A percentile compares a stretch with the other conserved stretches of the same genome.
Conservation (phyloP, 2,797 vertebrate genomes). For the Micropoecilia bifurca region DNA sequence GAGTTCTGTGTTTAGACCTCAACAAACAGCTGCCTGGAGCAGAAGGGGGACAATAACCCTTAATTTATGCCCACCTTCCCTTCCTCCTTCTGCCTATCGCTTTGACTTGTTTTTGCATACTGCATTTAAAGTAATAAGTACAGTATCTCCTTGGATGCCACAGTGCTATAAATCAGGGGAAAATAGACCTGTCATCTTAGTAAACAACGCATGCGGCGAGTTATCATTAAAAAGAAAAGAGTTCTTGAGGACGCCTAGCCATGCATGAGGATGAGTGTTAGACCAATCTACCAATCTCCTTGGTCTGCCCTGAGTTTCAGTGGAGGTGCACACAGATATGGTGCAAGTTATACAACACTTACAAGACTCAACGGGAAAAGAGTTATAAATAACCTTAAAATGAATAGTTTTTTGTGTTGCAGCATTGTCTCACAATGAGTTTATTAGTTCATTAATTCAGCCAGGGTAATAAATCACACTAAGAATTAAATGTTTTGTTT, state of each 20-base stretch:
- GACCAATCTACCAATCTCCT: constrained; percentile 59
- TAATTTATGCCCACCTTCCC: constrained; percentile 65
- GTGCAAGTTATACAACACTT: constrained; percentile 3
- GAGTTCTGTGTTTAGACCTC: constrained; percentile 68
- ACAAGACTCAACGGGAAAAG: not conserved
- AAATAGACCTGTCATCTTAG: constrained; percentile 80
- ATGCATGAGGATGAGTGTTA: constrained; percentile 67
- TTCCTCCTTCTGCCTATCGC: constrained; percentile 55
- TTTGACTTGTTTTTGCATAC: constrained; percentile 77
- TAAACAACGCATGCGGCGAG: constrained; percentile 78
- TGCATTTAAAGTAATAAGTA: constrained; percentile 82
- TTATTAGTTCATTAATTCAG: not conserved
- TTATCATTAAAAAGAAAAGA: constrained; percentile 81
- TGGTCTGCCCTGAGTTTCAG: constrained; percentile 42
- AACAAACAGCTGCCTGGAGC: constrained; percentile 70
- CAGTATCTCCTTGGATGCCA: constrained; percentile 78
- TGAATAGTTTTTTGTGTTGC: not conserved
- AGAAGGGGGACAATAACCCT: constrained; percentile 70
- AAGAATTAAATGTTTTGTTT: not conserved
- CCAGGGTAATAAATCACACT: not conserved
- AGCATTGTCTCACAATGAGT: not conserved
- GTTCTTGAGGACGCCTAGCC: constrained; percentile 44
- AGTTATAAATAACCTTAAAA: not conserved
- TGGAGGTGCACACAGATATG: constrained; percentile 14
- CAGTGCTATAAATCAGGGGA: constrained; percentile 78